A percentile compares a stretch with the other conserved stretches of the same genome.
These are phyloP conservation scores for Eurystomus gularis DNA, from an alignment of 2,113 vertebrate genomes.

Conservation along the genomic window DNA sequence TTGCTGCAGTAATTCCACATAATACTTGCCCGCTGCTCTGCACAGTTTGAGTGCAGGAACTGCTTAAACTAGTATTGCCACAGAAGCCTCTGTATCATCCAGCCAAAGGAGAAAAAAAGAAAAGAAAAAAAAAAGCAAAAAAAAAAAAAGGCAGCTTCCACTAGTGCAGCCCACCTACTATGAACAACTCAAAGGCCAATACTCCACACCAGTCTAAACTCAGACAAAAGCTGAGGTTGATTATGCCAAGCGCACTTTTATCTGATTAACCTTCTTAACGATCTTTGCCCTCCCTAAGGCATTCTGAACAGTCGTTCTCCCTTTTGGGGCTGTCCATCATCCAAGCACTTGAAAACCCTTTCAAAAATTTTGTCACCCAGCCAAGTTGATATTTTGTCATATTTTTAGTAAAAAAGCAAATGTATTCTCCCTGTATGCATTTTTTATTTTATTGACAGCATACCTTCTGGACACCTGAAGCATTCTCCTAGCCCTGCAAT, in stretches of 20 bases:
- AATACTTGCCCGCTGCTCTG: accelerated
- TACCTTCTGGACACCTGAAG: neutral
- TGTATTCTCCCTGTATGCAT: neutral
- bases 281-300: neutral
- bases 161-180: neutral
- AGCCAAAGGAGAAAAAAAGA: neutral
- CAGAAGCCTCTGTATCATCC: neutral
- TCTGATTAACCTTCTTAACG: neutral
- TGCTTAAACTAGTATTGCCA: accelerated
- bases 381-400: neutral
- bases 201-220: neutral
- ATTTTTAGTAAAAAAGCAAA: neutral
- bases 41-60: neutral
- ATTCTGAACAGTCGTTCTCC: neutral
- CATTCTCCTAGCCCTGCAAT: neutral
- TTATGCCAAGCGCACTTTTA: neutral
- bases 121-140: neutral
- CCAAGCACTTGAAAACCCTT: neutral
- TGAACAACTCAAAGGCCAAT: neutral
- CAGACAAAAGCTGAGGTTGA: neutral
- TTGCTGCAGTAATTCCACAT: neutral
- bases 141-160: neutral
- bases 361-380: neutral
- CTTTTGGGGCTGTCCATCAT: neutral
- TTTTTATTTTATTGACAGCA: neutral